Conservation (phyloP, 92 coral and sea anemone species). For the Palythoa grandiflora region DNA sequence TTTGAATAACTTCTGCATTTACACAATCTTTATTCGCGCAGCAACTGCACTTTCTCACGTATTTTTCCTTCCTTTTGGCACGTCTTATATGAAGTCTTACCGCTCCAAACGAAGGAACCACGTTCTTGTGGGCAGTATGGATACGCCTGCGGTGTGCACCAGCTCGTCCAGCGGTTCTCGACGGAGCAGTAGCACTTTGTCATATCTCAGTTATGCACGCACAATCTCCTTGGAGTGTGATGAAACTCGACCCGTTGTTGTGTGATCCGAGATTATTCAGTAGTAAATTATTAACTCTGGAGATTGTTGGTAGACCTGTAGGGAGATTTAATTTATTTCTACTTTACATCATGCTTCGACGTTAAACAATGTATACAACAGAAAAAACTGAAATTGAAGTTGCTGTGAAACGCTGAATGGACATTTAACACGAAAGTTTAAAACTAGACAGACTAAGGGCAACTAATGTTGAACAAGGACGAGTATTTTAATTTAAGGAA, state of each 20-base stretch:
- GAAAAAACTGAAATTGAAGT: no score
- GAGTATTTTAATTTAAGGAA: no score
- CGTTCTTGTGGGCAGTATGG: slow-evolving; percentile 49
- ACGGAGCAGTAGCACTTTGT: slow-evolving; percentile 30
- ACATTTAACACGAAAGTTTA: no score
- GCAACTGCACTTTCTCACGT: slow-evolving; percentile 12
- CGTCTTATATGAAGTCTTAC: slow-evolving; percentile 43
- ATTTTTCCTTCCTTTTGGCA: slow-evolving; percentile 38
- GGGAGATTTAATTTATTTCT: no score
- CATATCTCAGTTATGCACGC: slow-evolving; percentile 29
- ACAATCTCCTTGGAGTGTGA: neutral
- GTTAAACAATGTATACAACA: no score
- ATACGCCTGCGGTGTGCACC: slow-evolving; percentile 25
- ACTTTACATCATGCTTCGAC: no score
- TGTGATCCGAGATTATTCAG: neutral
- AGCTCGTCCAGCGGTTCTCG: slow-evolving; percentile 40
- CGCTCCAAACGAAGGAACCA: slow-evolving; percentile 42
- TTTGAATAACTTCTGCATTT: neutral
- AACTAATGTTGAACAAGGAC: no score
- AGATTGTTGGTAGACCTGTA: no score
- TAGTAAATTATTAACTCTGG: no score
- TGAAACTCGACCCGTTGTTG: slow-evolving; percentile 6
- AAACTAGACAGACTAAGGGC: no score
- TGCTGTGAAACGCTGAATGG: no score
- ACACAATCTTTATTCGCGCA: neutral